Evolutionary conservation across 2,797 vertebrate species (phyloP).

Genomic region (Poeciliopsis turneri): DNA sequence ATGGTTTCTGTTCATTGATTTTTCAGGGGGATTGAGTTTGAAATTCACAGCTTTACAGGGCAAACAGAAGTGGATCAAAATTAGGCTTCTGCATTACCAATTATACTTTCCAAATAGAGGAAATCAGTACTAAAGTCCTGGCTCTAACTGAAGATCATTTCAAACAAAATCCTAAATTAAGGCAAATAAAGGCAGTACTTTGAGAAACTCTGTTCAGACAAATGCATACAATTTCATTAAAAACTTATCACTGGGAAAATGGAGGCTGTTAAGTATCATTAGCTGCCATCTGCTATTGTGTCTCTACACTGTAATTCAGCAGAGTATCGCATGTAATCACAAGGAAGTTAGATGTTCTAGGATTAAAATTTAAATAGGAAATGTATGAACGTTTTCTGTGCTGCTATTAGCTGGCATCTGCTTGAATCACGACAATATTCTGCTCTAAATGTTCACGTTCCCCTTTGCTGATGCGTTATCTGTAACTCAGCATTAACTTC

Average conservation of each 20-base stretch:
- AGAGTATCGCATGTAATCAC: conserved; percentile 66
- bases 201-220: conserved; percentile 6
- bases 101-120: conserved; percentile 4
- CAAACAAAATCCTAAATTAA: conserved; percentile 5
- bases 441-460: conserved; percentile 21
- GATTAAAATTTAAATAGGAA: conserved; percentile 67
- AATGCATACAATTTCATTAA: conserved; percentile 41
- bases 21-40: not conserved
- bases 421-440: conserved; percentile 36
- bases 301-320: conserved; percentile 45
- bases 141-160: not conserved
- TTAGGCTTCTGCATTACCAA: not conserved
- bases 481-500: conserved; percentile 40
- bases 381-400: conserved; percentile 52
- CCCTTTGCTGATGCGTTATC: conserved; percentile 33
- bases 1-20: conserved; percentile 1
- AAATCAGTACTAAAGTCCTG: not conserved
- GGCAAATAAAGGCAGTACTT: not conserved
- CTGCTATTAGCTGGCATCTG: conserved; percentile 69
- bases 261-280: conserved; percentile 58
- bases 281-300: conserved; percentile 60
- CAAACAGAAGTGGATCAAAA: conserved; percentile 3
- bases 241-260: conserved; percentile 39
- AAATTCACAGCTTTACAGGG: not conserved
- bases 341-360: conserved; percentile 66